Evolutionary conservation across 1,140 invertebrate genomes (phyloP).

Genomic region (Platorchestia sp.): DNA sequence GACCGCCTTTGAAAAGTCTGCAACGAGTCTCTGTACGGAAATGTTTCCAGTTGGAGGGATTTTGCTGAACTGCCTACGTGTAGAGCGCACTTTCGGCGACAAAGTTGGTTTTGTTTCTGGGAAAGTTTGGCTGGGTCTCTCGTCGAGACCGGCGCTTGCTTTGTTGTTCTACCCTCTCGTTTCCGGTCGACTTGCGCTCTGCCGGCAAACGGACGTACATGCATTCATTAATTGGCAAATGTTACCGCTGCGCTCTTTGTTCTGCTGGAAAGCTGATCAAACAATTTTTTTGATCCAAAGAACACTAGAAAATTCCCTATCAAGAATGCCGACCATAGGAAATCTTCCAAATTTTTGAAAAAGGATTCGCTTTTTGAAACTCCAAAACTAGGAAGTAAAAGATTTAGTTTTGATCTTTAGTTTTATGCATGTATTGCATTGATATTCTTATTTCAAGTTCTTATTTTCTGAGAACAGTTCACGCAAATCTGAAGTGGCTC

Average conservation of each 20-base stretch:
- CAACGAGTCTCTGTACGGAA: neutral
- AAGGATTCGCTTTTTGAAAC: neutral
- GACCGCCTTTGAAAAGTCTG: neutral
- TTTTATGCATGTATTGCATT: no score
- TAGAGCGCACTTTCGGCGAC: neutral
- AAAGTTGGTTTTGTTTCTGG: neutral
- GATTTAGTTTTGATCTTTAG: neutral
- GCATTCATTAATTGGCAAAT: neutral
- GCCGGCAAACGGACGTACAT: neutral
- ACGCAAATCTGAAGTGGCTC: no score
- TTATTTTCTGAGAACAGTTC: no score
- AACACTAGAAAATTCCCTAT: neutral
- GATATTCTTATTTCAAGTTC: no score
- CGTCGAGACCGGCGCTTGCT: neutral
- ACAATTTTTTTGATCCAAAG: neutral
- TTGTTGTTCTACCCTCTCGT: neutral
- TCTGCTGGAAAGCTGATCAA: neutral
- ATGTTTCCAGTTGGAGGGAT: neutral
- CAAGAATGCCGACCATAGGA: neutral
- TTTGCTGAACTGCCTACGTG: neutral
- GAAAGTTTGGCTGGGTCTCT: neutral
- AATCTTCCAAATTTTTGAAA: neutral
- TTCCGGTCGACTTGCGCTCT: neutral
- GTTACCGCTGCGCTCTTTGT: neutral
- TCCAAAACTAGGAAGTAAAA: neutral